phyloP scores from a whole-genome alignment of 2,888 invertebrate genomes.

The Eupithecia exiguata region DNA sequence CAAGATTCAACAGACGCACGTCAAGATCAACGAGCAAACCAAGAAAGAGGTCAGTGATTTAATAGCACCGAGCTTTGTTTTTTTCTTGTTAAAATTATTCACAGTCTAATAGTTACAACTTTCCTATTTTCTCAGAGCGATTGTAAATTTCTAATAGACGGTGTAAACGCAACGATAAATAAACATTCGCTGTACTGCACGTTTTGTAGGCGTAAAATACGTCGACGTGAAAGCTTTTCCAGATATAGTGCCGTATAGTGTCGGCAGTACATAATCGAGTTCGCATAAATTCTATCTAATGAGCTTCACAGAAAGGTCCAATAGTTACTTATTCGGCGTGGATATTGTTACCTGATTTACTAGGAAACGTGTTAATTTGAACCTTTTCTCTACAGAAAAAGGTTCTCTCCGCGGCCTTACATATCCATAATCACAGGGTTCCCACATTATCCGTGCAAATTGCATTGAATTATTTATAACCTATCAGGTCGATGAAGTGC shows the following conservation, averaged over 20 bases:
- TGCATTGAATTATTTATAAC: conserved; percentile 67
- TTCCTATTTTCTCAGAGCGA: conserved; percentile 65
- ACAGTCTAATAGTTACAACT: conserved; percentile 74
- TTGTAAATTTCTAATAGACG: conserved; percentile 60
- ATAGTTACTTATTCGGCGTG: not conserved
- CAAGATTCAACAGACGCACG: conserved; percentile 78
- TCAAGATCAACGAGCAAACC: conserved; percentile 81
- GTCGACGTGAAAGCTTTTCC: conserved; percentile 51
- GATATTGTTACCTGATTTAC: not conserved
- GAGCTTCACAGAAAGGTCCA: conserved; percentile 66
- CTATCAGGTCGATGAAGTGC: conserved; percentile 62
- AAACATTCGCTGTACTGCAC: conserved; percentile 50
- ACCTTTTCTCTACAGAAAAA: not conserved
- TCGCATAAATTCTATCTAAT: conserved; percentile 67
- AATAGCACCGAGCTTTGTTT: conserved; percentile 61
- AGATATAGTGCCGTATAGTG: conserved; percentile 47
- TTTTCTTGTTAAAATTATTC: conserved; percentile 66
- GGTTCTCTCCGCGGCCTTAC: not conserved
- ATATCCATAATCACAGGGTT: conserved; percentile 52
- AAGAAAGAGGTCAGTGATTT: conserved; percentile 83
- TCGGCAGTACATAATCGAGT: conserved; percentile 47
- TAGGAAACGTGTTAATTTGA: not conserved
- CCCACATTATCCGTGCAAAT: conserved; percentile 75
- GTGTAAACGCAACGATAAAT: conserved; percentile 55
- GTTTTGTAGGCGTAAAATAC: conserved; percentile 50